phyloP scores from a whole-genome alignment of 2,113 vertebrate species.

The Mustela nigripes region DNA sequence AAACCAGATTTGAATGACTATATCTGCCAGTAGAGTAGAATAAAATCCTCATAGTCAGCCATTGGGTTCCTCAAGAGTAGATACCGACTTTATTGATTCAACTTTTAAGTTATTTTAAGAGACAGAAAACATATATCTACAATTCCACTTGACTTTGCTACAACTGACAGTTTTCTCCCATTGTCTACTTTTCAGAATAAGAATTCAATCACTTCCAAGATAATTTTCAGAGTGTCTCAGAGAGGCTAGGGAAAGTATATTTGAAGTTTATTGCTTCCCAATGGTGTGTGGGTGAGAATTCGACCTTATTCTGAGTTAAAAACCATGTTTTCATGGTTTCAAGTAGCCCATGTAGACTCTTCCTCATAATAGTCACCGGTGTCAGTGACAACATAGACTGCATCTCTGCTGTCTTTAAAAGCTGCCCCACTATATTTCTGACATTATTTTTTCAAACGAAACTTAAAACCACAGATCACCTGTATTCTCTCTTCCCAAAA shows the following conservation, averaged over 20 bases:
- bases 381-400: background rate
- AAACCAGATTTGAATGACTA: background rate
- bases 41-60: background rate
- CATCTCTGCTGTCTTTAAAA: background rate
- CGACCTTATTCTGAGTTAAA: background rate
- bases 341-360: background rate
- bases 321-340: background rate
- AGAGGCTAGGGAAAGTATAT: background rate
- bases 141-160: background rate
- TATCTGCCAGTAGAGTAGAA: background rate
- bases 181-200: background rate
- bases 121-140: background rate
- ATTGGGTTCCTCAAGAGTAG: background rate
- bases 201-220: background rate
- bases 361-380: background rate
- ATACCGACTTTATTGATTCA: background rate
- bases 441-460: background rate
- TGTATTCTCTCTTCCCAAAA: background rate
- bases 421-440: background rate
- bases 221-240: background rate
- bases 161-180: background rate
- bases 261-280: background rate
- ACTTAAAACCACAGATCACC: background rate
- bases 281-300: background rate
- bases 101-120: background rate